phyloP scores from a whole-genome alignment of 2,888 invertebrate species.

The Pachliopta kotzebuea region DNA sequence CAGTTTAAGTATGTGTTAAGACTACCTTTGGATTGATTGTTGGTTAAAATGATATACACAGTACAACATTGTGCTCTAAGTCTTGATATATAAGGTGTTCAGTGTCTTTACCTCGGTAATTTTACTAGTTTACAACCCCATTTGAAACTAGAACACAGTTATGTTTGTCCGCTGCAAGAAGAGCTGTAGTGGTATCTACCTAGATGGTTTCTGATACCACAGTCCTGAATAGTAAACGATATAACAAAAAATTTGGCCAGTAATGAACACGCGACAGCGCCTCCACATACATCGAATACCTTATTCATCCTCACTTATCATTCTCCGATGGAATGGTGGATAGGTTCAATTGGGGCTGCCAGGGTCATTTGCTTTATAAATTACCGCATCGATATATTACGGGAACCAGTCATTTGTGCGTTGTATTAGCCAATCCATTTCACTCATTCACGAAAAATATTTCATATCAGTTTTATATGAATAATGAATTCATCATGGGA shows the following conservation, averaged over 20 bases:
- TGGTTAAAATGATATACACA: too few species aligned
- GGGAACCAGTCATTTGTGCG: neutral
- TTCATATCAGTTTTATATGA: conserved; percentile 2
- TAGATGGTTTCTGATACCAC: too few species aligned
- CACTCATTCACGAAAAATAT: neutral
- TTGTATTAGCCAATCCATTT: neutral
- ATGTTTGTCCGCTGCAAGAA: too few species aligned
- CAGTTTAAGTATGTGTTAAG: too few species aligned
- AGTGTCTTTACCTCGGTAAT: too few species aligned
- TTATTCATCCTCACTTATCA: conserved; percentile 4
- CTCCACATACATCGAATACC: neutral
- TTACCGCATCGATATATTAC: conserved; percentile 7
- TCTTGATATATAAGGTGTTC: too few species aligned
- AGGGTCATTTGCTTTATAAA: conserved; percentile 11
- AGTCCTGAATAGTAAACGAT: too few species aligned
- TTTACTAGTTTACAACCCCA: too few species aligned
- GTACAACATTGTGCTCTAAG: too few species aligned
- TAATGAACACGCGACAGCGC: neutral
- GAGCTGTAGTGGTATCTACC: too few species aligned
- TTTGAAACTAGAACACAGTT: too few species aligned
- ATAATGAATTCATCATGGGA: neutral
- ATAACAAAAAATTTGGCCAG: neutral
- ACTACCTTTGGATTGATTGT: too few species aligned
- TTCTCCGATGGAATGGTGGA: neutral
- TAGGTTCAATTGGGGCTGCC: conserved; percentile 1